These are phyloP conservation scores for Todiramphus saurophagus DNA, from an alignment of 2,113 vertebrate species.

Conservation along the genomic window DNA sequence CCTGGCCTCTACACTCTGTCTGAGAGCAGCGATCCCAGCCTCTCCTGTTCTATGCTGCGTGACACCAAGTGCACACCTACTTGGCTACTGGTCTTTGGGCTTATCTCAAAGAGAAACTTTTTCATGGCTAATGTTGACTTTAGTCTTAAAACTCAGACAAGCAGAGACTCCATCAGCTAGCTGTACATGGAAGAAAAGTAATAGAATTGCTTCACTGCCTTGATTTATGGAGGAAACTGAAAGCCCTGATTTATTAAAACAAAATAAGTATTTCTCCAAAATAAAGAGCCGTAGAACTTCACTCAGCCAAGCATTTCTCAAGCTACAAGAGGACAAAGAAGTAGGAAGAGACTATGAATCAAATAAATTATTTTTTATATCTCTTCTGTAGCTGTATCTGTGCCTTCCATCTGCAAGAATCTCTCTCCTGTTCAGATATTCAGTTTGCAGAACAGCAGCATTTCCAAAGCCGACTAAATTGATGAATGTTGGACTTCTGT, in stretches of 20 bases:
- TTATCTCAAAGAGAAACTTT: not conserved
- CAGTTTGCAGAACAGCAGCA: not conserved
- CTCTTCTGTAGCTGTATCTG: not conserved
- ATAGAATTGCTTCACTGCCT: not conserved
- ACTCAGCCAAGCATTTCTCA: not conserved
- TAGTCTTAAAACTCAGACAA: not conserved
- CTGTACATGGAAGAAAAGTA: not conserved
- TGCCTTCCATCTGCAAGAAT: not conserved
- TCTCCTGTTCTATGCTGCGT: not conserved
- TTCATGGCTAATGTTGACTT: not conserved
- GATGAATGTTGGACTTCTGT: not conserved
- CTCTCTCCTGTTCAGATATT: not conserved
- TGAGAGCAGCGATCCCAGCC: not conserved
- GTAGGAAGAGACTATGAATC: constrained; percentile 7
- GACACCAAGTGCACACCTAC: not conserved
- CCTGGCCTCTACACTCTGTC: not conserved
- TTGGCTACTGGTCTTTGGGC: not conserved
- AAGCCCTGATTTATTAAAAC: constrained; percentile 6
- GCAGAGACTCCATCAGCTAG: not conserved
- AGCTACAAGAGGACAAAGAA: not conserved
- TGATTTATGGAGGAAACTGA: not conserved
- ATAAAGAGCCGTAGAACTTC: not conserved
- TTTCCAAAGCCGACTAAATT: not conserved
- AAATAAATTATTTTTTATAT: constrained; percentile 26
- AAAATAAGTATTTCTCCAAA: constrained; percentile 13